phyloP scores from a whole-genome alignment of 2,113 vertebrate genomes.

The Pitta sordida region DNA sequence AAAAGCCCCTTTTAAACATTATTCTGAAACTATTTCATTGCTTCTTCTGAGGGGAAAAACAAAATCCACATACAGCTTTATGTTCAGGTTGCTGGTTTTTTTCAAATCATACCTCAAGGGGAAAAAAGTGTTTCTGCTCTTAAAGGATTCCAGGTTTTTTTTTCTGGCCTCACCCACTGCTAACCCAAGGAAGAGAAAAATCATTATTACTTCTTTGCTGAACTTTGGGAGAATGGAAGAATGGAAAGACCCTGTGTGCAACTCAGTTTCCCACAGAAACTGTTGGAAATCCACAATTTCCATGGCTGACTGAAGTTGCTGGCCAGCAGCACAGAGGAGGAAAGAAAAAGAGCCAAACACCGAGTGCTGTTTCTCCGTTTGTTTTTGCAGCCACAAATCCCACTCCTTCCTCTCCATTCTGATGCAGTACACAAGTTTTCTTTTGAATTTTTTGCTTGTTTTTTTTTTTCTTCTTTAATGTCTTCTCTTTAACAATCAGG shows the following conservation, averaged over 20 bases:
- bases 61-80: not conserved
- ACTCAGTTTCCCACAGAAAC: not conserved
- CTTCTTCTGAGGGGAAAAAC: not conserved
- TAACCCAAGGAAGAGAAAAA: conserved; percentile 18
- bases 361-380: not conserved
- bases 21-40: not conserved
- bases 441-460: not conserved
- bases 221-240: not conserved
- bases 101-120: not conserved
- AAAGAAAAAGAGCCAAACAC: not conserved
- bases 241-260: not conserved
- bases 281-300: not conserved
- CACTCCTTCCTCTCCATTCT: not conserved
- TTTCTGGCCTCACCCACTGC: not conserved
- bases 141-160: not conserved
- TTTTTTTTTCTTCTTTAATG: not conserved
- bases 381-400: not conserved
- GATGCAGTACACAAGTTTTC: not conserved
- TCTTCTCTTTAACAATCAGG: not conserved
- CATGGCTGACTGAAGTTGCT: not conserved
- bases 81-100: not conserved
- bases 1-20: conserved; percentile 6
- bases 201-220: not conserved
- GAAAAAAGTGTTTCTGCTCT: not conserved
- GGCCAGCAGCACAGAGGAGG: not conserved